These are phyloP conservation scores for Eledona agricola DNA, from an alignment of 2,888 invertebrate species.

Conservation along the genomic window DNA sequence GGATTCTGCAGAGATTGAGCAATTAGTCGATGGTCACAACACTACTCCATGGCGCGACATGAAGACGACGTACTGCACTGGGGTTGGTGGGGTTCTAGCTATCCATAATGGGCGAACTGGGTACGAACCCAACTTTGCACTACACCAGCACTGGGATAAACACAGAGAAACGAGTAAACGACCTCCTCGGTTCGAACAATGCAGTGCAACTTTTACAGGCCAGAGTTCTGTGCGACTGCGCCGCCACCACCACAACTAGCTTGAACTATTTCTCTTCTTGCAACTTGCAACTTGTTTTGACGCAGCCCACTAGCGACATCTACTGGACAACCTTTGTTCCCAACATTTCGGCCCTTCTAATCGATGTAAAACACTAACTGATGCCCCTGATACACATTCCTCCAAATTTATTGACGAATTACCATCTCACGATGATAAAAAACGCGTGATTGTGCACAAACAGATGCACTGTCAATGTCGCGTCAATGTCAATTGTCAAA, in stretches of 20 bases:
- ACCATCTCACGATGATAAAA: too few relatives aligned
- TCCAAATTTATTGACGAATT: too few relatives aligned
- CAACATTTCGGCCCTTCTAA: too few relatives aligned
- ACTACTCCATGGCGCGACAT: slow-evolving; percentile 52
- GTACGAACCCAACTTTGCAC: slow-evolving; percentile 7
- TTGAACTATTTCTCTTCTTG: slow-evolving; percentile 39
- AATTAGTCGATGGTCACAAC: slow-evolving; percentile 51
- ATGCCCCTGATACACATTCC: too few relatives aligned
- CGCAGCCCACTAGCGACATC: slow-evolving; percentile 27
- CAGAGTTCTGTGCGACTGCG: slow-evolving; percentile 49
- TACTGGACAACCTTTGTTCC: too few relatives aligned
- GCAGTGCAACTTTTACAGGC: slow-evolving; percentile 46
- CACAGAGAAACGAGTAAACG: slow-evolving; percentile 31
- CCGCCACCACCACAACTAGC: slow-evolving; percentile 45
- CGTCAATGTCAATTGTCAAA: too few relatives aligned
- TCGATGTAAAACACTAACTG: too few relatives aligned
- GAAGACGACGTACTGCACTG: slow-evolving; percentile 31
- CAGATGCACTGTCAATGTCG: too few relatives aligned
- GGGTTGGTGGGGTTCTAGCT: slow-evolving; percentile 39
- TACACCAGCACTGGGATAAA: slow-evolving; percentile 19
- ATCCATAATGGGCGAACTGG: slow-evolving; percentile 34
- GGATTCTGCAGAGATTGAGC: slow-evolving; percentile 45
- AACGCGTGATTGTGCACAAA: too few relatives aligned
- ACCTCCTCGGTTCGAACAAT: slow-evolving; percentile 45
- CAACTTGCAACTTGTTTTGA: slow-evolving; percentile 33